These are phyloP conservation scores for Poecilia picta DNA, from an alignment of 2,797 vertebrate genomes.

Conservation along the genomic window DNA sequence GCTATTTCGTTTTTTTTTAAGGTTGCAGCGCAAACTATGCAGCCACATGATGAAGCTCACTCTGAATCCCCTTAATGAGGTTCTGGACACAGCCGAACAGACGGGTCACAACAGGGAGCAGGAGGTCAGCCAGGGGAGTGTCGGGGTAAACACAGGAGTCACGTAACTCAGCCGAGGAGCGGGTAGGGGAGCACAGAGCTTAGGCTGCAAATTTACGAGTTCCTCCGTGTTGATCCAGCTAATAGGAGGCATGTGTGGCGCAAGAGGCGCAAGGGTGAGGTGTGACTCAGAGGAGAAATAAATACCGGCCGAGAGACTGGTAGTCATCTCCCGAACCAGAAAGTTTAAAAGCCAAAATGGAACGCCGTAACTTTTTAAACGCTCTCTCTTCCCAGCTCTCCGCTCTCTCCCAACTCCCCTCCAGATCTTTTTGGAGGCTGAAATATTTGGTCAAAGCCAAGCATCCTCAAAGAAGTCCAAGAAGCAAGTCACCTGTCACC, in stretches of 20 bases:
- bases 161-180: conserved; percentile 35
- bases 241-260: conserved; percentile 65
- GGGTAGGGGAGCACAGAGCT: conserved; percentile 18
- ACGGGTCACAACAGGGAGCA: conserved; percentile 51
- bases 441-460: conserved; percentile 29
- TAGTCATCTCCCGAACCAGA: conserved; percentile 30
- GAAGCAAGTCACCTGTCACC: conserved; percentile 17
- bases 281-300: conserved; percentile 43
- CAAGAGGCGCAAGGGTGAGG: conserved; percentile 35
- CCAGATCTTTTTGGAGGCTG: conserved; percentile 7
- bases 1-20: background rate
- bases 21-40: background rate
- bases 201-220: conserved; percentile 28
- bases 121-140: conserved; percentile 51
- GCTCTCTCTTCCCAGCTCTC: conserved; percentile 43
- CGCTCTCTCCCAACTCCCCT: conserved; percentile 46
- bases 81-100: conserved; percentile 62
- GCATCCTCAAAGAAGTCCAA: conserved; percentile 21
- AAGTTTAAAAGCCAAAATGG: conserved; percentile 20
- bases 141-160: conserved; percentile 43
- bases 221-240: conserved; percentile 47
- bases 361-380: conserved; percentile 16
- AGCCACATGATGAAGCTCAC: conserved; percentile 21
- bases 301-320: conserved; percentile 14
- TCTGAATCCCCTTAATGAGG: conserved; percentile 63